Evolutionary conservation across 2,113 vertebrate species (phyloP).

Genomic region (Pteruthius melanotis): DNA sequence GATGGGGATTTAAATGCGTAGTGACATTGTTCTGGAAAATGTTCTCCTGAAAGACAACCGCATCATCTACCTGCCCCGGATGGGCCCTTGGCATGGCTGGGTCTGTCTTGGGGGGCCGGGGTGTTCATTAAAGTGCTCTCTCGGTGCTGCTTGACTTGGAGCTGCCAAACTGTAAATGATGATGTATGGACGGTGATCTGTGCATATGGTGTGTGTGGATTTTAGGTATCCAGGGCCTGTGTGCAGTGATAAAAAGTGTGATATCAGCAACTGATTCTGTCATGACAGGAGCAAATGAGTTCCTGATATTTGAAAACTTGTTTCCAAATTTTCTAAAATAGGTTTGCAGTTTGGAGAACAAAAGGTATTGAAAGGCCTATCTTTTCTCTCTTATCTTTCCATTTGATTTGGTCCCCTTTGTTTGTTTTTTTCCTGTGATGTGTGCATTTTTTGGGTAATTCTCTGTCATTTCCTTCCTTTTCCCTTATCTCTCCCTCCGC

Average conservation of each 20-base stretch:
- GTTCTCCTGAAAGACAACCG: neutral
- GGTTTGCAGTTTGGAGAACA: neutral
- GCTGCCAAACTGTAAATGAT: neutral
- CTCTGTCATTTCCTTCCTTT: constrained; percentile 8
- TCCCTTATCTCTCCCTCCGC: constrained; percentile 19
- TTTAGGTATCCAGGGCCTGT: neutral
- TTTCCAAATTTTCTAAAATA: neutral
- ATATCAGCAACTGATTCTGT: neutral
- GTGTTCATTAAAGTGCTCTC: neutral
- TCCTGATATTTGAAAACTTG: neutral
- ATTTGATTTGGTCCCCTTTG: constrained; percentile 1
- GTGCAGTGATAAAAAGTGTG: neutral
- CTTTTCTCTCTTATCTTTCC: neutral
- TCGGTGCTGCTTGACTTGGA: neutral
- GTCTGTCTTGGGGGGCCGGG: neutral
- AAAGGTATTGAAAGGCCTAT: neutral
- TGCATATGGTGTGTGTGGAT: fast-evolving
- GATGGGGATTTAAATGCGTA: neutral
- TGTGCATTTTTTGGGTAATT: constrained; percentile 21
- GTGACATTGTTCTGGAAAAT: neutral
- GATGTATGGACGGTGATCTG: neutral
- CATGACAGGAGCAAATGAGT: neutral
- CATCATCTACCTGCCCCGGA: neutral
- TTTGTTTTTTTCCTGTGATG: neutral
- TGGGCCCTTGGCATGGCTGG: neutral